Conservation (phyloP, 2,113 vertebrate genomes). For the Mus pahari region DNA sequence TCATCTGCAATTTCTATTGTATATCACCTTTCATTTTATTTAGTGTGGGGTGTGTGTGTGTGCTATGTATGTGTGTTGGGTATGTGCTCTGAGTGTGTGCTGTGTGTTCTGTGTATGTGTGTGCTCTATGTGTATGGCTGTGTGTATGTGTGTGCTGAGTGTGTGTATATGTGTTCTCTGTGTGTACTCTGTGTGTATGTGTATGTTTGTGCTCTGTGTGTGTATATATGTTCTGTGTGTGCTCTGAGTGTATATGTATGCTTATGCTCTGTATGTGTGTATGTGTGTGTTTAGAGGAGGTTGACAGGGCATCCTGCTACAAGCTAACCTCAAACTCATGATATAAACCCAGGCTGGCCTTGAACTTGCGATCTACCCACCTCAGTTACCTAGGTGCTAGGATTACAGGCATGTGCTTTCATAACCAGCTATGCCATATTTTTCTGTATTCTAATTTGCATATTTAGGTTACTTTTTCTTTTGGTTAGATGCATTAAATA, state of each 20-base stretch:
- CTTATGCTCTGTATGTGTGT: too few relatives aligned
- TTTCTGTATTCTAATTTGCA: not conserved
- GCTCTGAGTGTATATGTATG: too few relatives aligned
- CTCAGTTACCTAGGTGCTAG: not conserved
- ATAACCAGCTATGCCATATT: not conserved
- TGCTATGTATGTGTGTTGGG: not conserved
- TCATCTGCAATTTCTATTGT: not conserved
- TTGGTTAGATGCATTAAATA: not conserved
- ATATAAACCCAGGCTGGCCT: not conserved
- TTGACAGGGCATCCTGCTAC: not conserved
- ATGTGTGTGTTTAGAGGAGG: not conserved
- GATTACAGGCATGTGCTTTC: not conserved
- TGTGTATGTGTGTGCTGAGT: not conserved
- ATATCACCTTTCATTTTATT: not conserved
- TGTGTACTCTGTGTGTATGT: too few relatives aligned
- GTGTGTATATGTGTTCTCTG: too few relatives aligned
- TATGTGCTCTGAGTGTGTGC: too few relatives aligned
- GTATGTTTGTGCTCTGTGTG: too few relatives aligned
- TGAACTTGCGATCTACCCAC: not conserved
- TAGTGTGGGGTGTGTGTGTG: not conserved
- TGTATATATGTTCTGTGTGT: too few relatives aligned
- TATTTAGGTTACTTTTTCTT: slow-evolving; percentile 32
- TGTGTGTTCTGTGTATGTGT: not conserved
- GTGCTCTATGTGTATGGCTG: too few relatives aligned
- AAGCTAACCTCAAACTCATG: not conserved